Evolutionary conservation across 64 coral and sea anemone genomes (phyloP), one percentile per base, ranked within the genome.

Genomic region (Pocillopora damicornis): DNA sequence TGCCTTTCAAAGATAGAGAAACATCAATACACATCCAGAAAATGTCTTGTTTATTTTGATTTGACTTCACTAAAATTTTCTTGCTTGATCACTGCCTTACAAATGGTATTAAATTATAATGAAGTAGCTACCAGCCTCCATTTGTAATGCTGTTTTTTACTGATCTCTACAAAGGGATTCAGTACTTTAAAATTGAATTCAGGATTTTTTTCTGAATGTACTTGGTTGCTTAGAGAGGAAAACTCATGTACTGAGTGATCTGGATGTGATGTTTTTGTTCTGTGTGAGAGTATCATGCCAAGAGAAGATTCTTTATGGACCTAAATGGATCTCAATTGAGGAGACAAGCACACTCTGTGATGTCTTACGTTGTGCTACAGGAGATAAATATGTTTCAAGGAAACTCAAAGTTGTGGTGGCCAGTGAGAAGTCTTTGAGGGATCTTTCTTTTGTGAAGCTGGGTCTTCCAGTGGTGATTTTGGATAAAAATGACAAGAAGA

Each of bases 301-400:
- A 10, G 80, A 78, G 7, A 58, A 88, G 17, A 66, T 97, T 76
- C 85, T 97, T 56, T 90, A 89, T 66, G 81, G 88, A 38, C 94
- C 91, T 37, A 97, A 97, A 83, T 97, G 94, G 94, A 90, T 97
- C 82, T 85, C 76, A 72, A 87, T 97, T 25, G 94, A 97, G 51
- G 74, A 81, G 10, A 88, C 86, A 58, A 90, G 91, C 62, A 90
- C 94, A 13, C 88, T 97, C 37, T 58, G 82, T 58, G 94, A 97
- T 78, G 80, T 97, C 74, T 88, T 97, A 78, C 88, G 94, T 15
- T 90, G 80, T 90, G 75, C 94, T 63, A 97, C 94, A 35, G 94
- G 94, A 22, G 88, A 93, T 11, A 86, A 77, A 66, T 97, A 93
- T 73, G 75, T 88, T 18, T 83, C 87, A 93, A 66, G 86, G 66